Conservation (phyloP, 2,888 invertebrate species). For the Andrena haemorrhoa region DNA sequence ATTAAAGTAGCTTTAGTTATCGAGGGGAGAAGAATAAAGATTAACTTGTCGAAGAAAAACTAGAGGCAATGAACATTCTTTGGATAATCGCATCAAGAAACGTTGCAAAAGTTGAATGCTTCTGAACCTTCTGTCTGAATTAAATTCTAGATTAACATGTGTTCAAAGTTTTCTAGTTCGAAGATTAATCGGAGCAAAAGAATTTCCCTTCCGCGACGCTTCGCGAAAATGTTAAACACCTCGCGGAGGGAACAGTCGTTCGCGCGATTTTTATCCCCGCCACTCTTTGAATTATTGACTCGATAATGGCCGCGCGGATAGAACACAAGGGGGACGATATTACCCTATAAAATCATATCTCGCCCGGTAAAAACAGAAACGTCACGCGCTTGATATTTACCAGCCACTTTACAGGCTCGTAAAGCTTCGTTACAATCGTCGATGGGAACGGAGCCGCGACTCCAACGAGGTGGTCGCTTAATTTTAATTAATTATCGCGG, state of each 20-base stretch:
- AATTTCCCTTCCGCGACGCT: too few species aligned
- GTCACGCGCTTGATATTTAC: conserved; percentile 29
- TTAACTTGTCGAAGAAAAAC: too few species aligned
- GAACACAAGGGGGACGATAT: conserved; percentile 61
- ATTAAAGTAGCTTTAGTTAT: too few species aligned
- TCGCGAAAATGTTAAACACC: not conserved
- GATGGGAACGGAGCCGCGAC: conserved; percentile 15
- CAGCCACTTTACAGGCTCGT: conserved; percentile 48
- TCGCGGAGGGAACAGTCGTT: not conserved
- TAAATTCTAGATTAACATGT: not conserved
- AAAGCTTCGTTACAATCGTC: conserved; percentile 53
- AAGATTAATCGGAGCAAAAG: not conserved
- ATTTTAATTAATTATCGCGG: conserved; percentile 41
- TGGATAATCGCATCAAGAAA: too few species aligned
- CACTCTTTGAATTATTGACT: conserved; percentile 50
- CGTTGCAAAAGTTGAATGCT: not conserved
- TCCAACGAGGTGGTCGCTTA: not conserved
- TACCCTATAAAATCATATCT: conserved; percentile 65
- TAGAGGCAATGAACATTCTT: too few species aligned
- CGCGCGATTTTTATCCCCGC: conserved; percentile 19
- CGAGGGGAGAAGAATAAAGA: too few species aligned
- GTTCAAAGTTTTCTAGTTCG: not conserved
- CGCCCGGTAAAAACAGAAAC: conserved; percentile 38
- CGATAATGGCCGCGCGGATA: conserved; percentile 50
- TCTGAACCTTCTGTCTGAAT: not conserved